A percentile compares a stretch with the other conserved stretches of the same genome.
Evolutionary conservation across 2,113 vertebrate genomes (phyloP).

Genomic region (Seriola dumerili): DNA sequence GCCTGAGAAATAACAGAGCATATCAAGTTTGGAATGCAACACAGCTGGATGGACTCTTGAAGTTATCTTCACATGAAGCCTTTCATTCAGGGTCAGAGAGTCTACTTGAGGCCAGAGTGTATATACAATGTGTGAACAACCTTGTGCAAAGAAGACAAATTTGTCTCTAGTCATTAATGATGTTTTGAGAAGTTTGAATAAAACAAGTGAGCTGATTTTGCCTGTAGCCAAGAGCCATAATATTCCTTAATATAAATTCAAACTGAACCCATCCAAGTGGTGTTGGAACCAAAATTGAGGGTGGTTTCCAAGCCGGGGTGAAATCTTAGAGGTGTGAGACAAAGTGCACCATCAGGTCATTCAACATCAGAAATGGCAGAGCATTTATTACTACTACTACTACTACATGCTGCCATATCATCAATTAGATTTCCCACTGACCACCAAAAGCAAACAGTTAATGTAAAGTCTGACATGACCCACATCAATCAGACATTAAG

Average conservation of each 20-base stretch:
- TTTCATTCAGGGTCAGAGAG: conserved; percentile 43
- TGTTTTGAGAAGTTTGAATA: neutral
- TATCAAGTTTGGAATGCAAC: conserved; percentile 37
- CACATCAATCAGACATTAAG: conserved; percentile 46
- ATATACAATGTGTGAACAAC: neutral
- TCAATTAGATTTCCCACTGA: conserved; percentile 3
- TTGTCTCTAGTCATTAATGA: conserved; percentile 2
- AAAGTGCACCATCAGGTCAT: conserved; percentile 2
- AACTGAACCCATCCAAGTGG: neutral
- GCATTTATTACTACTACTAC: neutral
- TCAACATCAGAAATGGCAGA: neutral
- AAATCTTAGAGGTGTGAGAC: neutral
- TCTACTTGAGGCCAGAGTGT: conserved; percentile 23
- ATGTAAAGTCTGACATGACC: conserved; percentile 15
- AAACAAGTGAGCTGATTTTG: conserved; percentile 6
- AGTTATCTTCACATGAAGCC: conserved; percentile 29
- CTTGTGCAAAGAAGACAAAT: conserved; percentile 4
- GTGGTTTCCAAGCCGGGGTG: neutral
- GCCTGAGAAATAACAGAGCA: conserved; percentile 52
- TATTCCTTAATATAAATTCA: neutral
- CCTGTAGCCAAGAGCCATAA: neutral
- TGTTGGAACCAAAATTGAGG: neutral
- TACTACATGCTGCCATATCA: neutral
- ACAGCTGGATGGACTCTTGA: conserved; percentile 22
- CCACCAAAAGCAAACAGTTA: conserved; percentile 33